phyloP scores from a whole-genome alignment of 2,797 vertebrate genomes.

The Bovichtus variegatus region DNA sequence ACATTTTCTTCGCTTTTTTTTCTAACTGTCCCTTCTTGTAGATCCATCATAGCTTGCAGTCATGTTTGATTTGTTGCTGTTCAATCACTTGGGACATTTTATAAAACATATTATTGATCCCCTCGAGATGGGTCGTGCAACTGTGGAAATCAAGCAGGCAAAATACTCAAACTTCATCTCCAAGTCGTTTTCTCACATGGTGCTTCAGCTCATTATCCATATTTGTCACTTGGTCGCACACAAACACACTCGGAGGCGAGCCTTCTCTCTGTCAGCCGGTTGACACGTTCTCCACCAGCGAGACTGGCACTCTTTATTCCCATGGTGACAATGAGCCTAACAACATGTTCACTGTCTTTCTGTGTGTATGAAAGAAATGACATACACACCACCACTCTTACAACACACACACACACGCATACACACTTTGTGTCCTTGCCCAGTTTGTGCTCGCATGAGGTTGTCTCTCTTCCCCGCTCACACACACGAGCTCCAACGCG shows the following conservation, averaged over 20 bases:
- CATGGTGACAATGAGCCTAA: conserved; percentile 51
- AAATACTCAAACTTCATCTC: conserved; percentile 1
- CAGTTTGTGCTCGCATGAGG: not conserved
- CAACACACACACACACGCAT: not conserved
- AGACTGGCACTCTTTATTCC: conserved; percentile 48
- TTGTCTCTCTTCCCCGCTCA: not conserved
- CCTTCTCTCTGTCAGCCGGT: conserved; percentile 39
- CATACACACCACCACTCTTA: not conserved
- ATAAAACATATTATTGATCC: conserved; percentile 22
- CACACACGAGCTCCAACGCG: not conserved
- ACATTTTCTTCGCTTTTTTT: no score
- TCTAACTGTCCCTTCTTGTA: not conserved
- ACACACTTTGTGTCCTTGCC: not conserved
- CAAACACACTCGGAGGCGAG: conserved; percentile 35
- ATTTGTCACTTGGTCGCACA: conserved; percentile 55
- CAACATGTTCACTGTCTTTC: conserved; percentile 25
- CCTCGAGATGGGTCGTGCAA: conserved; percentile 14
- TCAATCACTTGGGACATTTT: not conserved
- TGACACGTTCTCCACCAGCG: conserved; percentile 51
- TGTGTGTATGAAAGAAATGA: conserved; percentile 4
- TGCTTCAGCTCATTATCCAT: conserved; percentile 61
- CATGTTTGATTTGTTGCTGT: not conserved
- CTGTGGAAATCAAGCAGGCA: conserved; percentile 5
- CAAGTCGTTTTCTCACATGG: conserved; percentile 20
- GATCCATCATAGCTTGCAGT: rapidly evolving